These are phyloP conservation scores for Holothuria glaberrima DNA, from an alignment of 35 echinoderm and acorn worm species.

Conservation along the genomic window DNA sequence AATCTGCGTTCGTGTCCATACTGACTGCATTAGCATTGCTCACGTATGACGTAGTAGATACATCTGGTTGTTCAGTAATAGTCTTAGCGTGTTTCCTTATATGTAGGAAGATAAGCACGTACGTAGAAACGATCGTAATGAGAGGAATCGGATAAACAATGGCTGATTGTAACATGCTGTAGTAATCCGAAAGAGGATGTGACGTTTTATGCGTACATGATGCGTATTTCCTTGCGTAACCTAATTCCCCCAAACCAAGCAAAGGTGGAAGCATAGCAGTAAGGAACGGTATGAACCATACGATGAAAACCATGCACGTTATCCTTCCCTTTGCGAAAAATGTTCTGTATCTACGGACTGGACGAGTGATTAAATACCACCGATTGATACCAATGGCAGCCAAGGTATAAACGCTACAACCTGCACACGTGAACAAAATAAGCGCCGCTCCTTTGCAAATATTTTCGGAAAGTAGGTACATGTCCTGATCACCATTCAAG, in stretches of 20 bases:
- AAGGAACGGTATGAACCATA: slow-evolving; percentile 75
- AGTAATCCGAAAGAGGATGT: slow-evolving; percentile 61
- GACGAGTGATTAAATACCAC: slow-evolving; percentile 69
- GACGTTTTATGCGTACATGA: slow-evolving; percentile 77
- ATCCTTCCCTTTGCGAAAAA: slow-evolving; percentile 58
- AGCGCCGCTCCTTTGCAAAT: slow-evolving; percentile 62
- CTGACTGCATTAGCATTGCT: slow-evolving; percentile 9
- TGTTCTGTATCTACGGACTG: slow-evolving; percentile 17
- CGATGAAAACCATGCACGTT: slow-evolving; percentile 54
- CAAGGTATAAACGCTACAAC: slow-evolving; percentile 85
- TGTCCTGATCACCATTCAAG: slow-evolving; percentile 24
- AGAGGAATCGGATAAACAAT: slow-evolving; percentile 79
- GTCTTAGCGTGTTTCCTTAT: slow-evolving; percentile 67
- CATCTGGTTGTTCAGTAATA: slow-evolving; percentile 63
- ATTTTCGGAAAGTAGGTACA: slow-evolving; percentile 67
- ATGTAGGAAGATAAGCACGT: slow-evolving; percentile 72
- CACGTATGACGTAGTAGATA: slow-evolving; percentile 54
- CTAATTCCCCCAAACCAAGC: slow-evolving; percentile 76
- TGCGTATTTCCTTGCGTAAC: slow-evolving; percentile 81
- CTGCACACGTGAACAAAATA: slow-evolving; percentile 65
- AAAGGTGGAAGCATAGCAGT: slow-evolving; percentile 68
- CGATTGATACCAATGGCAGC: slow-evolving; percentile 84
- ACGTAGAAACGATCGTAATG: slow-evolving; percentile 72
- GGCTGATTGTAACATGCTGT: slow-evolving; percentile 70
- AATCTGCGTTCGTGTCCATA: slow-evolving; percentile 21